phyloP scores from a whole-genome alignment of 2,797 vertebrate species.

The Fundulus diaphanus region DNA sequence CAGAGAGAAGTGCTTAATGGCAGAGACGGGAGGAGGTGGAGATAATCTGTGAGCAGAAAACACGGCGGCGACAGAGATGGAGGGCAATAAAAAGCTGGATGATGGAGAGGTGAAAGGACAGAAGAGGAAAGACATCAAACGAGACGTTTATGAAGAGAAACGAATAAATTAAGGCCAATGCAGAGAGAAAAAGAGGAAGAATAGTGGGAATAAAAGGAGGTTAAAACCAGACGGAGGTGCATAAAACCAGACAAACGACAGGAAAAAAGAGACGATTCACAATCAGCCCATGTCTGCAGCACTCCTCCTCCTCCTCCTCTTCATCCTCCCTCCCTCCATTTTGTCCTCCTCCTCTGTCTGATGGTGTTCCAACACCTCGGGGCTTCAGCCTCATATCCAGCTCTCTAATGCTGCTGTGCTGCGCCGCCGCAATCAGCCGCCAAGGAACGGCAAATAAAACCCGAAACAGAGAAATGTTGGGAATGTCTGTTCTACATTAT shows the following conservation, averaged over 20 bases:
- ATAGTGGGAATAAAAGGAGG: background rate
- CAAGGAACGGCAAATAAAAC: conserved; percentile 2
- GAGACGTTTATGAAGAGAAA: background rate
- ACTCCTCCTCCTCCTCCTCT: conserved; percentile 30
- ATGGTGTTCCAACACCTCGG: conserved; percentile 60
- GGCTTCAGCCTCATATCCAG: conserved; percentile 61
- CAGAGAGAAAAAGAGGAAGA: background rate
- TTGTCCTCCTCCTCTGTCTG: conserved; percentile 69
- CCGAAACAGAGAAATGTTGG: background rate
- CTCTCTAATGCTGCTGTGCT: conserved; percentile 34
- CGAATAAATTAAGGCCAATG: background rate
- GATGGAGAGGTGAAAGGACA: background rate
- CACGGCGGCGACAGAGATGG: background rate
- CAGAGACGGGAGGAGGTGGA: background rate
- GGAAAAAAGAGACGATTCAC: conserved; percentile 31
- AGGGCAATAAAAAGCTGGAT: background rate
- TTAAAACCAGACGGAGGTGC: conserved; percentile 15
- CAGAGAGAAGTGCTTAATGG: background rate
- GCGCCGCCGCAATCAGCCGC: conserved; percentile 34
- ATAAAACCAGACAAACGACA: conserved; percentile 20
- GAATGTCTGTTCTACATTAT: too few species aligned
- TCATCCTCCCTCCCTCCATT: conserved; percentile 64
- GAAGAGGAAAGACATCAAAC: background rate
- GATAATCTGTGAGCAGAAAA: background rate
- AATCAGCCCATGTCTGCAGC: conserved; percentile 59